Conservation (phyloP, 2,113 vertebrate species). For the Ptychochromis oligacanthus region DNA sequence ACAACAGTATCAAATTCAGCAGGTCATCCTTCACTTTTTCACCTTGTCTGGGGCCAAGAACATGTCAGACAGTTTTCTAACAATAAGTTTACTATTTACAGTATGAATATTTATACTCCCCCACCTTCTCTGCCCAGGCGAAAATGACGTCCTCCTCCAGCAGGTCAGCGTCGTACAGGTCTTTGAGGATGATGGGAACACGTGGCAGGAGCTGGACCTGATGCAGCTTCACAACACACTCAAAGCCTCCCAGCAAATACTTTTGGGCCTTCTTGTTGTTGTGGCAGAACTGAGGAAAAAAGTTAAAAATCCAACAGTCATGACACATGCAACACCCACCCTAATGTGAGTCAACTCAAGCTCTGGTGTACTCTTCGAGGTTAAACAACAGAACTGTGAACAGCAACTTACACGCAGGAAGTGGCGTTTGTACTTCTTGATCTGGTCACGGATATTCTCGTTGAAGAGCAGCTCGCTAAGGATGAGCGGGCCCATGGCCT, state of each 20-base stretch:
- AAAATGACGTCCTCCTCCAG: conserved; percentile 96
- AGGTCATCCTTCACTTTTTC: accelerated
- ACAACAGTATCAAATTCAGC: accelerated
- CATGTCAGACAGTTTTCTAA: background rate
- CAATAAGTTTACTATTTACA: background rate
- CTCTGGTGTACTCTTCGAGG: background rate
- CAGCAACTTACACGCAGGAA: conserved; percentile 88
- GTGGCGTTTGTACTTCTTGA: conserved; percentile 96
- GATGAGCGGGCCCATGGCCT: conserved; percentile 96
- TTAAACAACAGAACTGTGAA: accelerated
- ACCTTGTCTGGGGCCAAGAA: background rate
- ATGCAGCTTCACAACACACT: conserved; percentile 96
- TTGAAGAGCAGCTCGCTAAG: conserved; percentile 96
- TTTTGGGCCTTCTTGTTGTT: conserved; percentile 98
- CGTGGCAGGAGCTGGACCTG: conserved; percentile 90
- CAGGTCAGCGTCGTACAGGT: conserved; percentile 95
- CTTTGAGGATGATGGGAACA: conserved; percentile 94
- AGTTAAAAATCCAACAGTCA: background rate
- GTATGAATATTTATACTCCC: accelerated
- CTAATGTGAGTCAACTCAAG: background rate
- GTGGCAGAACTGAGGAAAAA: conserved; percentile 90
- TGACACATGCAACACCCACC: background rate
- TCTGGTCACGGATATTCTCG: conserved; percentile 95
- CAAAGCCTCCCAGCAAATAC: conserved; percentile 94
- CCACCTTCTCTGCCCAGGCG: conserved; percentile 96